Base-by-base conservation (phyloP, 1,140 invertebrate species). In the Drosophila watanabei region DNA sequence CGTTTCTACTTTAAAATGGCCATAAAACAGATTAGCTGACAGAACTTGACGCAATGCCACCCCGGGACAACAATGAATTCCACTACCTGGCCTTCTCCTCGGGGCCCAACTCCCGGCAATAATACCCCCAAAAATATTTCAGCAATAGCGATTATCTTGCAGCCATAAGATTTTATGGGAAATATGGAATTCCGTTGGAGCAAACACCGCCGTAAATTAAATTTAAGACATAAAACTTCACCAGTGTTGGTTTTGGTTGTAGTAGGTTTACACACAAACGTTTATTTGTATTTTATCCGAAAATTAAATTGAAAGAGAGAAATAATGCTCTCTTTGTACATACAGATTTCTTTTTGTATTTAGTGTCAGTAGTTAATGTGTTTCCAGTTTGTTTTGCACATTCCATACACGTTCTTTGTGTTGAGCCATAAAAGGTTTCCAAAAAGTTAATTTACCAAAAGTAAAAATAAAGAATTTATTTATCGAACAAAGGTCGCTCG, bases 41-140 rank as follows among this genome's bases (percentile, higher is more conserved):
- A 45, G 24, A 45, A 30, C 3, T 30, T 35, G 8, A 18, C 32
- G 5, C 8, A 6, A 2, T 35, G 16, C 8, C 18, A 13, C 28
- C 49, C 35, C 28, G 3, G 1, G 24, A 24, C n/a, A 49, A 30
- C 14, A 10, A 5, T 43, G 60, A 54, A 41, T 75, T 72, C 60
- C 33, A 35, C 5, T 35, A 13, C 13, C 0, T 0, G 14, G 2
- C 5, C 49, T 80, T 85, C 80, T 86, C 79, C 63, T 37, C 10
- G 10, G 18, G 24, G 9, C 60, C 76, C 49, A 79, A 87, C 58
- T 75, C 60, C 80, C 72, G 61, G 54, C 81, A 79, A 84, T 92
- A 86, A 92, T 91, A 87, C 82, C 80, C 80, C 79, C 73, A 77
- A 69, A 82, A 89, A 81, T 72, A 78, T 83, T 86, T 75, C 59